These are phyloP conservation scores for Schrankia costaestrigalis DNA, from an alignment of 2,888 invertebrate species.

Conservation along the genomic window DNA sequence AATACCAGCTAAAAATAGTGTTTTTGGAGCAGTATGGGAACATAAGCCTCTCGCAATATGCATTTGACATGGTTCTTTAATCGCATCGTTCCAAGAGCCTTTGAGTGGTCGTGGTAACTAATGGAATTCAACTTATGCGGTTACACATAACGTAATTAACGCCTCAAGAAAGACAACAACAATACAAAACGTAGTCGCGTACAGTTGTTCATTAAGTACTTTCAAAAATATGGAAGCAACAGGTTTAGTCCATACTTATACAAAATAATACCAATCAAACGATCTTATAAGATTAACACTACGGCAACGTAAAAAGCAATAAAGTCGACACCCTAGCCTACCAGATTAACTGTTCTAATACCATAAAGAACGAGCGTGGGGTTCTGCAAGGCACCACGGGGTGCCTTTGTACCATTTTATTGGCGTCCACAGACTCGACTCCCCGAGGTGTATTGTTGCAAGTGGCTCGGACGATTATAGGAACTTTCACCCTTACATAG, in stretches of 20 bases:
- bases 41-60: no score
- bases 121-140: no score
- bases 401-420: slow-evolving; percentile 57
- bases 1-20: background rate
- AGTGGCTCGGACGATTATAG: slow-evolving; percentile 39
- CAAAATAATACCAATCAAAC: slow-evolving; percentile 8
- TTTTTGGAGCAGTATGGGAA: background rate
- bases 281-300: slow-evolving; percentile 27
- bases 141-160: no score
- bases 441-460: slow-evolving; percentile 51
- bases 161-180: no score
- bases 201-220: no score
- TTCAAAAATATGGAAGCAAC: no score
- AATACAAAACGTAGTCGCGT: no score
- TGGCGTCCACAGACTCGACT: slow-evolving; percentile 57
- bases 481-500: slow-evolving; percentile 37
- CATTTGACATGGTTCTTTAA: no score
- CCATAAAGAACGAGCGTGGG: slow-evolving; percentile 49
- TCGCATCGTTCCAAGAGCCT: no score
- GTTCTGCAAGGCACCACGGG: slow-evolving; percentile 43
- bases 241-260: no score
- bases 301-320: slow-evolving; percentile 52
- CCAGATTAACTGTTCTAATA: slow-evolving; percentile 61
- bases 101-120: no score
- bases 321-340: slow-evolving; percentile 54